Conservation (phyloP, 2,888 invertebrate species). For the Nematopogon swammerdamellus region DNA sequence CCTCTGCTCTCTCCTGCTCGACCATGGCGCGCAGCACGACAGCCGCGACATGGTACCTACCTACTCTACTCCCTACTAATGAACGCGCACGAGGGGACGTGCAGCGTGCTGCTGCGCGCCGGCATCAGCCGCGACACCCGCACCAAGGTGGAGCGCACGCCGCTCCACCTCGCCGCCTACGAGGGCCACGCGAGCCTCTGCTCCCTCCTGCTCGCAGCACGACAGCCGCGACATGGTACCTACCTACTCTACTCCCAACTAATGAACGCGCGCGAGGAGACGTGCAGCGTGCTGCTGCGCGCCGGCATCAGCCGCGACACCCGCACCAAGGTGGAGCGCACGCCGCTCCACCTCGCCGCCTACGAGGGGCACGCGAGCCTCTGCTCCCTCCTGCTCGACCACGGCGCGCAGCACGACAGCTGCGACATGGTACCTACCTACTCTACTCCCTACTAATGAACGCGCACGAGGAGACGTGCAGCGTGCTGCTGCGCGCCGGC, state of each 20-base stretch:
- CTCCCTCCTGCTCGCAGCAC: slow-evolving; percentile 27
- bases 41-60: not conserved
- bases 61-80: too few relatives aligned
- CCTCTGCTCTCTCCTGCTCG: slow-evolving; percentile 69
- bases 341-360: slow-evolving; percentile 86
- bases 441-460: too few relatives aligned
- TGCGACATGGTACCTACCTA: too few relatives aligned
- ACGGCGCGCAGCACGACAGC: slow-evolving; percentile 26
- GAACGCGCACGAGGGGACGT: too few relatives aligned
- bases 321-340: slow-evolving; percentile 58
- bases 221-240: slow-evolving; percentile 13
- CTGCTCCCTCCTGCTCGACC: slow-evolving; percentile 64
- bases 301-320: too few relatives aligned
- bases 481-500: too few relatives aligned
- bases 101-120: too few relatives aligned
- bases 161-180: slow-evolving; percentile 84
- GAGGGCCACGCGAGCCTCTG: slow-evolving; percentile 79
- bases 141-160: slow-evolving; percentile 66
- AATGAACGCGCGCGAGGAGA: too few relatives aligned
- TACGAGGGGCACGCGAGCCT: slow-evolving; percentile 78
- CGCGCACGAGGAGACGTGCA: too few relatives aligned
- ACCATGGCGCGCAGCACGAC: slow-evolving; percentile 28
- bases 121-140: too few relatives aligned
- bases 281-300: too few relatives aligned
- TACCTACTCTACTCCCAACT: too few relatives aligned